Evolutionary conservation across 2,888 invertebrate genomes (phyloP).

Genomic region (Meiosimyza decipiens): DNA sequence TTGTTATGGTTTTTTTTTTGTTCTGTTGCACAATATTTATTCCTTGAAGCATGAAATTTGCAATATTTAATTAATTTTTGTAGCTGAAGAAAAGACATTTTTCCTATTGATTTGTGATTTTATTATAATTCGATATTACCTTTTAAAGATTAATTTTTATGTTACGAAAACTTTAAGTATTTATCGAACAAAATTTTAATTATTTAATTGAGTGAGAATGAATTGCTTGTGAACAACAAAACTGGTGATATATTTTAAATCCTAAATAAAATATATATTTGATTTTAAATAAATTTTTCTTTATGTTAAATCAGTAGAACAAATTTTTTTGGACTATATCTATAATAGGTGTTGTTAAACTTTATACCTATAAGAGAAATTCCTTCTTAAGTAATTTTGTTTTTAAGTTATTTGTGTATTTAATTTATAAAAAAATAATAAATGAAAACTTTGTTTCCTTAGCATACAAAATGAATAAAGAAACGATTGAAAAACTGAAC

Average conservation of each 20-base stretch:
- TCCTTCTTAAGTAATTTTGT: not conserved
- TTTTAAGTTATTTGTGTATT: too few species aligned
- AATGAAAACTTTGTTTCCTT: too few species aligned
- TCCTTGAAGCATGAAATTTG: too few species aligned
- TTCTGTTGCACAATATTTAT: not conserved
- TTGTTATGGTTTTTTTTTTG: not conserved
- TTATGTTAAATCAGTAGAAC: not conserved
- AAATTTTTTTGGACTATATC: not conserved
- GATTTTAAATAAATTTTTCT: constrained; percentile 34
- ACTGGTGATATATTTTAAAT: too few species aligned
- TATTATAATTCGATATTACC: constrained; percentile 15
- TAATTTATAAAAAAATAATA: too few species aligned
- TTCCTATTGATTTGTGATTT: constrained; percentile 33
- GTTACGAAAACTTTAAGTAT: not conserved
- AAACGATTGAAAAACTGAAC: too few species aligned
- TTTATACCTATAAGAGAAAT: not conserved
- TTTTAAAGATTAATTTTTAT: constrained; percentile 14
- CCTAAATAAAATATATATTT: not conserved
- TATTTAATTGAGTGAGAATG: not conserved
- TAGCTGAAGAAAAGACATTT: constrained; percentile 19
- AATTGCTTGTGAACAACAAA: too few species aligned
- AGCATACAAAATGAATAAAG: too few species aligned
- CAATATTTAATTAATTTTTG: too few species aligned
- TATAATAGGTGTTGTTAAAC: not conserved
- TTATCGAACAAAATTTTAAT: not conserved